phyloP scores from a whole-genome alignment of 1,140 invertebrate genomes.

The Drosophila baimaii region DNA sequence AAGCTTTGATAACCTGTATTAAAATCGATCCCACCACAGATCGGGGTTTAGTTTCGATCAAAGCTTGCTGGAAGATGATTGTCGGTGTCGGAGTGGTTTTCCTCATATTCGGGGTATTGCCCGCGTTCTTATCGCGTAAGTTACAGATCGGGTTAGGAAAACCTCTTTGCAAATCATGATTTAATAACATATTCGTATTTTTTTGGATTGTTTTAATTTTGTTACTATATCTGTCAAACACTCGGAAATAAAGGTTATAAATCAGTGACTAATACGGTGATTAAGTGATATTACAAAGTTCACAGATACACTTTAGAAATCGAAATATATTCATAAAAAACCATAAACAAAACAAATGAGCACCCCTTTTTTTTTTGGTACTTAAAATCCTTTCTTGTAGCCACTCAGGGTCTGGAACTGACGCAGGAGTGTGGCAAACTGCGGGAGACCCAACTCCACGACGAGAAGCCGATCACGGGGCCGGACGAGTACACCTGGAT shows the following conservation, averaged over 20 bases:
- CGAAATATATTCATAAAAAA: too few species aligned
- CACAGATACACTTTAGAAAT: too few species aligned
- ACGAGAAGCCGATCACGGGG: neutral
- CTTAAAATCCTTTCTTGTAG: neutral
- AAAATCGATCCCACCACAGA: neutral
- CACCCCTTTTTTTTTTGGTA: too few species aligned
- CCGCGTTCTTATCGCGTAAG: slow-evolving; percentile 17
- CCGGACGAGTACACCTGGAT: slow-evolving; percentile 38
- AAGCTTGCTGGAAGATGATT: slow-evolving; percentile 4
- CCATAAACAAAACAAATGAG: too few species aligned
- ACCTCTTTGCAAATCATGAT: neutral
- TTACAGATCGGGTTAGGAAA: slow-evolving; percentile 1
- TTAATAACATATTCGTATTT: neutral
- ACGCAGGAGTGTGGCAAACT: slow-evolving; percentile 23
- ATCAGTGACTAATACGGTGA: neutral
- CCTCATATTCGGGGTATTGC: slow-evolving; percentile 5
- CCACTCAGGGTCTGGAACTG: neutral
- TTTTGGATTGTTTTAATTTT: neutral
- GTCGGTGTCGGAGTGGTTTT: neutral
- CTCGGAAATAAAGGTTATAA: neutral
- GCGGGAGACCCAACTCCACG: slow-evolving; percentile 19
- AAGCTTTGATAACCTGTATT: slow-evolving; percentile 16
- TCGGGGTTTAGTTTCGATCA: neutral
- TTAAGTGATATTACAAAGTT: too few species aligned
- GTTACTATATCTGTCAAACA: too few species aligned